A percentile compares a stretch with the other conserved stretches of the same genome.
These are phyloP conservation scores for Ceratina calcarata DNA, from an alignment of 1,140 invertebrate genomes.

Conservation along the genomic window DNA sequence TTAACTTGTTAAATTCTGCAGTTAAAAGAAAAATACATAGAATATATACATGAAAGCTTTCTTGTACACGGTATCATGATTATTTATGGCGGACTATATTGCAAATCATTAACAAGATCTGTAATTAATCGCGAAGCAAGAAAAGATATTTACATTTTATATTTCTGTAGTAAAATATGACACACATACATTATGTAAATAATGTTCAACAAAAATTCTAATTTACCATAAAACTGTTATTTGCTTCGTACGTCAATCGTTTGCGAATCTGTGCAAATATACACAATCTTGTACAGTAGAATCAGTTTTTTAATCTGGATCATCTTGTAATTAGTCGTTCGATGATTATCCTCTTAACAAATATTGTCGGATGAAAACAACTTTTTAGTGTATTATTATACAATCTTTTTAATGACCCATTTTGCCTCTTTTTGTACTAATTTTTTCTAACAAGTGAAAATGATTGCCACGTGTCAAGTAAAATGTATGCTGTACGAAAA, in stretches of 20 bases:
- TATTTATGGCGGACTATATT: too few species aligned
- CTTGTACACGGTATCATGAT: too few species aligned
- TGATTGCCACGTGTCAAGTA: background rate
- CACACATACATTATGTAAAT: constrained; percentile 12
- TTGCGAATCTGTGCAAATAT: too few species aligned
- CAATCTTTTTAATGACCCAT: too few species aligned
- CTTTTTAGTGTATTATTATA: background rate
- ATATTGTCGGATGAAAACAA: background rate
- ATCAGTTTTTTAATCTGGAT: background rate
- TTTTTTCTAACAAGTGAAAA: background rate
- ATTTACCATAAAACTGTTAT: background rate
- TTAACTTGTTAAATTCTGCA: too few species aligned
- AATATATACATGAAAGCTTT: too few species aligned
- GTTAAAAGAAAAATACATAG: too few species aligned
- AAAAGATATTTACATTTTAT: background rate
- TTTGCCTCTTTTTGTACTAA: too few species aligned
- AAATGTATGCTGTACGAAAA: too few species aligned
- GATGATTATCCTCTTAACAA: too few species aligned
- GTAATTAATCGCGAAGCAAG: background rate
- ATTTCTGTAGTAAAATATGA: background rate
- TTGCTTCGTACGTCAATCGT: background rate
- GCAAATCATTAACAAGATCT: too few species aligned
- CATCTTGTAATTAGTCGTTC: background rate
- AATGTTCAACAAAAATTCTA: background rate
- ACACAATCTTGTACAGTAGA: background rate